These are phyloP conservation scores for Brachyptera putata DNA, from an alignment of 2,888 invertebrate genomes.

Conservation along the genomic window DNA sequence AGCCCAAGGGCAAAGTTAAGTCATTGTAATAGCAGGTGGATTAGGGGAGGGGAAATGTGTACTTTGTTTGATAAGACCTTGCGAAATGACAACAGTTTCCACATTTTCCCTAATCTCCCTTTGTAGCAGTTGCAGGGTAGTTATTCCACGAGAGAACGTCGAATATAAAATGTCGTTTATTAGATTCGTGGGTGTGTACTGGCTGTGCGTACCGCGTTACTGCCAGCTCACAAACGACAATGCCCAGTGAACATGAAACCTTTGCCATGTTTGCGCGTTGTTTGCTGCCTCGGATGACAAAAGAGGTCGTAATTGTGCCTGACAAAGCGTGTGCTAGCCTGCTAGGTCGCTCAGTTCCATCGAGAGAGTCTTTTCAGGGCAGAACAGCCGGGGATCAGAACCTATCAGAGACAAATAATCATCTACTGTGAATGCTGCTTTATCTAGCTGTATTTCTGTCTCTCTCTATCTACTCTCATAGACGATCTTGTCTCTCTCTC, in stretches of 20 bases:
- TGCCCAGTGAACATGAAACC: not conserved
- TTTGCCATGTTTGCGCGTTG: not conserved
- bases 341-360: not conserved
- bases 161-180: not conserved
- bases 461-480: not conserved
- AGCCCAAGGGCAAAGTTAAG: not conserved
- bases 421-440: constrained; percentile 4
- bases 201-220: not conserved
- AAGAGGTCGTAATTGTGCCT: constrained; percentile 5
- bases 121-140: not conserved
- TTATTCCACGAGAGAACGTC: not conserved
- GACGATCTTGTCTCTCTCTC: too few species aligned
- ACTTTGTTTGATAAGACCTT: not conserved
- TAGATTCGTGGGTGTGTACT: not conserved
- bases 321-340: not conserved
- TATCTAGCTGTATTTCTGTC: not conserved
- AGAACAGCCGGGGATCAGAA: not conserved
- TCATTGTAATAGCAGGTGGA: not conserved
- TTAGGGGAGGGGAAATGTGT: not conserved
- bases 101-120: not conserved
- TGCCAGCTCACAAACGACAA: not conserved
- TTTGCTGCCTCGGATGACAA: constrained; percentile 15
- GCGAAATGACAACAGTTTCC: not conserved
- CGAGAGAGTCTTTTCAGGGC: constrained; percentile 2
- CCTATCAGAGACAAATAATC: constrained; percentile 19